A percentile compares a stretch with the other conserved stretches of the same genome.
Evolutionary conservation across 2,888 invertebrate species (phyloP).

Genomic region (Hyposoter dolosus): DNA sequence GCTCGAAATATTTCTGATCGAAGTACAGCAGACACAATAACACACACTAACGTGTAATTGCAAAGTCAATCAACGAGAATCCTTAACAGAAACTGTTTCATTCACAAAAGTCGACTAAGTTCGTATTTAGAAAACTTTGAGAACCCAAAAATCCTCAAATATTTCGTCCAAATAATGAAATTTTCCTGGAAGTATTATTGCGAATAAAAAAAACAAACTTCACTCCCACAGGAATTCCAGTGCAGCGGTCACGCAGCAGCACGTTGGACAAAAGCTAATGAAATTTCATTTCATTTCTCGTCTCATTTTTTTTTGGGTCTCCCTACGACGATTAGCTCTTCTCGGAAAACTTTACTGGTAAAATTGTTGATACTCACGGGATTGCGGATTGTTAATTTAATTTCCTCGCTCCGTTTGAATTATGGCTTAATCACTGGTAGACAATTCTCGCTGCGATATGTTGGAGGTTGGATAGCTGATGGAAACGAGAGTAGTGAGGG

Average conservation of each 20-base stretch:
- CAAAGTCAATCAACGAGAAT: no score
- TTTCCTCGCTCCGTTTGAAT: neutral
- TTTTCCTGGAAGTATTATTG: neutral
- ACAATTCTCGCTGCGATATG: constrained; percentile 6
- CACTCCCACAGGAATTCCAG: neutral
- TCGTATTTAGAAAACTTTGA: neutral
- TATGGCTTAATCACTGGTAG: constrained; percentile 6
- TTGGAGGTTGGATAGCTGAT: neutral
- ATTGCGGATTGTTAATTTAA: constrained; percentile 6
- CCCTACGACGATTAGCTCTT: neutral
- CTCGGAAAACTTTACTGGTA: neutral
- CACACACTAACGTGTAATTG: no score
- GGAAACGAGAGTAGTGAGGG: neutral
- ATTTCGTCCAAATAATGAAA: no score
- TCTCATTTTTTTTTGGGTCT: neutral
- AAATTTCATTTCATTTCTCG: neutral
- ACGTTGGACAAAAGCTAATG: neutral
- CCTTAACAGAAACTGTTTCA: no score
- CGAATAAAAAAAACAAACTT: neutral
- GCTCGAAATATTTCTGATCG: neutral
- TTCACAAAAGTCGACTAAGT: no score
- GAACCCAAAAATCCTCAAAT: neutral
- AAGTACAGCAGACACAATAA: no score
- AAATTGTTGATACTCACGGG: neutral
- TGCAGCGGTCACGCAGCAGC: neutral